These are phyloP conservation scores for Chlorodrepanis virens DNA, from an alignment of 2,113 vertebrate species.

Conservation along the genomic window DNA sequence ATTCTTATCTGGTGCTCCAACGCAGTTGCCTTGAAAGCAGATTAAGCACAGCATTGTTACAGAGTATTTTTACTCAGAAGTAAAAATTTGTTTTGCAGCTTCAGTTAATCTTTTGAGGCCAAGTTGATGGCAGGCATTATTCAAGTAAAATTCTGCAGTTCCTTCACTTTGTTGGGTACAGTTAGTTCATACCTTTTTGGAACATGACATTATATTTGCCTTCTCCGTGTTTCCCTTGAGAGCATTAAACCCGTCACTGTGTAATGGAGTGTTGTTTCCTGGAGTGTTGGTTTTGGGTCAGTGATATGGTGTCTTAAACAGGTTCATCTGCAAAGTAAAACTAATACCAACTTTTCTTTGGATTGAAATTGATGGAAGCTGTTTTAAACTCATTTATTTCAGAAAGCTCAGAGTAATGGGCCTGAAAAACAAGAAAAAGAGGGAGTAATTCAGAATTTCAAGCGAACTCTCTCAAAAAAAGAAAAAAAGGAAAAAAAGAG, in stretches of 20 bases:
- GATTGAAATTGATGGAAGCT: neutral
- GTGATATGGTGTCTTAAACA: neutral
- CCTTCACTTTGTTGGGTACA: neutral
- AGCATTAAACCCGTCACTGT: neutral
- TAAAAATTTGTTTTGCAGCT: neutral
- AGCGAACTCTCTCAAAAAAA: slow-evolving; percentile 95
- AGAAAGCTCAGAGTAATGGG: slow-evolving; percentile 95
- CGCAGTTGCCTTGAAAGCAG: neutral
- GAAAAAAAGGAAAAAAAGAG: slow-evolving; percentile 92
- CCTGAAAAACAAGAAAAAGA: slow-evolving; percentile 96
- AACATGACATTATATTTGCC: neutral
- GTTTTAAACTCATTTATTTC: slow-evolving; percentile 28
- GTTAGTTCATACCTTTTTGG: neutral
- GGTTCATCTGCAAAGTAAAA: neutral
- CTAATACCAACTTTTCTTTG: neutral
- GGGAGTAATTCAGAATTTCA: slow-evolving; percentile 98
- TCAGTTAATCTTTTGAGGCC: neutral
- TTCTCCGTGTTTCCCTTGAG: neutral
- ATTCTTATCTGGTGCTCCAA: neutral
- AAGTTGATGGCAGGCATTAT: neutral
- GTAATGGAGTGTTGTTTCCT: neutral
- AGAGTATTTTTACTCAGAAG: neutral
- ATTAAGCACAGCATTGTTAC: neutral
- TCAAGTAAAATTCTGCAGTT: neutral
- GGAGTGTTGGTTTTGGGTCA: neutral